Evolutionary conservation across 2,113 vertebrate genomes (phyloP), one percentile per base, ranked within the genome.

Genomic region (Lethenteron reissneri): DNA sequence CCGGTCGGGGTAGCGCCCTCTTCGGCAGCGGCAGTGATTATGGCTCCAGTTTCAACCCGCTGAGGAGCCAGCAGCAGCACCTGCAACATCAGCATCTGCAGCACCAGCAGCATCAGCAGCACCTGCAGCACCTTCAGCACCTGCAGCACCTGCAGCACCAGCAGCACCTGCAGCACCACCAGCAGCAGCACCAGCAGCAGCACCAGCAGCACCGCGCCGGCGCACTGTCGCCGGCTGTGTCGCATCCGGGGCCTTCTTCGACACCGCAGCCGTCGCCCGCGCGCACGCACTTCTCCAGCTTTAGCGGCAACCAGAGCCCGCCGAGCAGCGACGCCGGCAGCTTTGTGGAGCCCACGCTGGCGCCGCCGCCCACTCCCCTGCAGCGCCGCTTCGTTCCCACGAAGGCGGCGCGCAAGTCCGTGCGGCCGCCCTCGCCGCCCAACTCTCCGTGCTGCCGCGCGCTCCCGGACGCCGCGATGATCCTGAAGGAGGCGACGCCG

Each of bases 261-360:
- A 41, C 41, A 41, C 41, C 41, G 41, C 41, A 41, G 41, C 41
- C 41, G 41, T 41, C 41, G 41, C 41, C 41, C 1, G 25, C 25
- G 64, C 8, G 64, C 10, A 68, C 9, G n/a, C n/a, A n/a, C 25
- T 68, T 68, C 25, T 10, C 64, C 25, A 25, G 25, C 64, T 68
- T 68, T 68, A 92, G 87, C 1, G 89, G 89, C 6, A 88, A 85
- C 3, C 89, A 91, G 77, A 95, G 91, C 77, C 91, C 90, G 0
- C 85, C 83, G 2, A 76, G 85, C 77, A 92, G 88, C 2, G 89
- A 92, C 4, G 85, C 85, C 0, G 84, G 88, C 1, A 68, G 64
- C 64, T 87, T 91, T 58, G 79, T 95, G 2, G 89, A 92, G 78
- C 92, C 94, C 15, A 88, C 87, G 76, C 81, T 91, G 0, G 87